phyloP scores from a whole-genome alignment of 2,113 vertebrate genomes.

The Rattus norvegicus region DNA sequence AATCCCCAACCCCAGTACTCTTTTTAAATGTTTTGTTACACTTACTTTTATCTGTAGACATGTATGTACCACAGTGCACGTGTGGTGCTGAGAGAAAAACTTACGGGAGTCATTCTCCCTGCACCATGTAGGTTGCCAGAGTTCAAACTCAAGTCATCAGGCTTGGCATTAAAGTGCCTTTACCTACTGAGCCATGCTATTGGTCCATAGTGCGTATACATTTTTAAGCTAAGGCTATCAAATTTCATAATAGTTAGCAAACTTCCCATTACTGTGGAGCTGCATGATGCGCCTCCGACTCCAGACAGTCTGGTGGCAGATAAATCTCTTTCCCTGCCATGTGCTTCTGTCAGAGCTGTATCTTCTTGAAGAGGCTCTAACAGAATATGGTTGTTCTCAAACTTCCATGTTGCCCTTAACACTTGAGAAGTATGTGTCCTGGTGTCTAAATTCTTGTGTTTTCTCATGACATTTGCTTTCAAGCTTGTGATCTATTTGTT shows the following conservation, averaged over 20 bases:
- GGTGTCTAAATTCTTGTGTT: not conserved
- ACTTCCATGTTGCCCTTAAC: slow-evolving; percentile 65
- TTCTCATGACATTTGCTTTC: not conserved
- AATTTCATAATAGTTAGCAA: slow-evolving; percentile 28
- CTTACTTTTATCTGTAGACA: not conserved
- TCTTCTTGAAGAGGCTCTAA: slow-evolving; percentile 74
- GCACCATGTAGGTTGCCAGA: not conserved
- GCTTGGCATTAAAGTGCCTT: not conserved
- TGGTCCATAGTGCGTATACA: not conserved
- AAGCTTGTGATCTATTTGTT: slow-evolving; percentile 58
- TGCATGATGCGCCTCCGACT: slow-evolving; percentile 10
- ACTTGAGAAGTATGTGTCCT: slow-evolving; percentile 41
- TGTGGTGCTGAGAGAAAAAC: not conserved
- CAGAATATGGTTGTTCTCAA: slow-evolving; percentile 53
- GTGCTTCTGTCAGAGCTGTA: slow-evolving; percentile 1
- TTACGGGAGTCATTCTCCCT: not conserved
- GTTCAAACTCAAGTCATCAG: not conserved
- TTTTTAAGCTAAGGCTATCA: not conserved
- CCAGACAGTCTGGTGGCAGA: not conserved
- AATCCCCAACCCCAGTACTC: not conserved
- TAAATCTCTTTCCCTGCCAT: not conserved
- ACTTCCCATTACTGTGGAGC: not conserved
- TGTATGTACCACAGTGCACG: not conserved
- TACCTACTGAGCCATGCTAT: not conserved
- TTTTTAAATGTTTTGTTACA: no score